Evolutionary conservation across 2,888 invertebrate genomes (phyloP).

Genomic region (Rhagophthalmus giganteus): DNA sequence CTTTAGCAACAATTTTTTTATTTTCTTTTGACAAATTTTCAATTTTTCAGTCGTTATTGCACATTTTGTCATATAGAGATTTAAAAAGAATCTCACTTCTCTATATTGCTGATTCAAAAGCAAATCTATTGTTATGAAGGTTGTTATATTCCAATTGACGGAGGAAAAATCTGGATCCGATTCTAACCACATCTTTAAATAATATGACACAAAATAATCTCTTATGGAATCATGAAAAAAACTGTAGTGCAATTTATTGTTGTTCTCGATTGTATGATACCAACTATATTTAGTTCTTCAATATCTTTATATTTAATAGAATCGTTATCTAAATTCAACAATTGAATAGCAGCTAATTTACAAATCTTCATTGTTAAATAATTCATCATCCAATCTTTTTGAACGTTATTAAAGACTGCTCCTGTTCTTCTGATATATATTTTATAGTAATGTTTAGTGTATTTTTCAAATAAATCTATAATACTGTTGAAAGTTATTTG

Average conservation of each 20-base stretch:
- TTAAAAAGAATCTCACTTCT: conserved; percentile 18
- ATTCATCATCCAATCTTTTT: conserved; percentile 10
- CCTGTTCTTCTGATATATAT: conserved; percentile 1
- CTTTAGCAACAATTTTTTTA: not conserved
- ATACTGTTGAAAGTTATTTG: not conserved
- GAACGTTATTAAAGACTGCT: not conserved
- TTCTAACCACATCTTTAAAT: conserved; percentile 12
- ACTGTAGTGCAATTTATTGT: not conserved
- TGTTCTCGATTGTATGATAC: conserved; percentile 10
- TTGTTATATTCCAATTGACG: conserved; percentile 6
- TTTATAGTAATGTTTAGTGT: conserved; percentile 10
- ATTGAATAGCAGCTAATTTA: conserved; percentile 8
- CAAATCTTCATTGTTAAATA: conserved; percentile 3
- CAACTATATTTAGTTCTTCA: conserved; percentile 19
- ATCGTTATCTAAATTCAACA: conserved; percentile 3
- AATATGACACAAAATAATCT: conserved; percentile 17
- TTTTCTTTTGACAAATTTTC: conserved; percentile 3
- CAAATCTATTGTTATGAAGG: conserved; percentile 11
- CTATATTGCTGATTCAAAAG: conserved; percentile 5
- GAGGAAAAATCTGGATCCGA: not conserved
- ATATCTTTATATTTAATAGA: conserved; percentile 2
- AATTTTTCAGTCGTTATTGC: not conserved
- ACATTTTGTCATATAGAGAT: conserved; percentile 6
- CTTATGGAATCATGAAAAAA: conserved; percentile 22
- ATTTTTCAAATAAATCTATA: conserved; percentile 11